Base-by-base conservation (phyloP, 2,113 vertebrate species). In the Lutjanus erythropterus region DNA sequence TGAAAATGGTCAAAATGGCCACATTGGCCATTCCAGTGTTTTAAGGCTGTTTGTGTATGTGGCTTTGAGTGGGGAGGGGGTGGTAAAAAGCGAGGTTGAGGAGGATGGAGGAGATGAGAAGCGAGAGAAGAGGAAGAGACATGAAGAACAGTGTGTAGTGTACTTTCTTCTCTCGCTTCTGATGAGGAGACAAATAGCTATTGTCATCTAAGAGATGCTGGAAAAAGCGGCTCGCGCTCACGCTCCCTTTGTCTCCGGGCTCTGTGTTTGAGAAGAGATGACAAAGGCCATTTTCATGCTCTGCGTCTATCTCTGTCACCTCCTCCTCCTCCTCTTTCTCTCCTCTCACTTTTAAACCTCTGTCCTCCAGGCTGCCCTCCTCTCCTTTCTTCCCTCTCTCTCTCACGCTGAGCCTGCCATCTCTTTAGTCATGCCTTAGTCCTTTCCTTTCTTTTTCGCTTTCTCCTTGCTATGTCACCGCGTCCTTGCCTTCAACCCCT, bases 271-370 rank as follows among this genome's bases (percentile, higher is more conserved):
- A 86, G 88, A 77, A 81, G 74, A 35, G 53, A 90, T 75, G 89
- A 94, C 93, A 94, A 93, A 91, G 88, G 86, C 78, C 88, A 84
- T 92, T 93, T 87, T 91, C 84, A 89, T 75, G 79, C 88, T 87
- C 88, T 39, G 77, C 77, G 65, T 87, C 81, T 72, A 62, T 83
- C 77, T 89, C 82, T 41, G 81, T 85, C 84, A 49, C 75, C 81
- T 47, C 87, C 78, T 76, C 60, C 78, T 72, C 44, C 72, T 67
- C 78, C 86, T 68, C 55, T 55, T 69, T 41, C 62, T 76, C 71
- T 69, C 67, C 65, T 77, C 61, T 84, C 55, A 56, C 81, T 80
- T 86, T 75, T 49, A 75, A 85, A 82, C 83, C 75, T 31, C 66
- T 69, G 79, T 85, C 75, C 81, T 80, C 75, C 76, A 41, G 29